phyloP scores from a whole-genome alignment of 2,113 vertebrate species.

The Erythrolamprus reginae region DNA sequence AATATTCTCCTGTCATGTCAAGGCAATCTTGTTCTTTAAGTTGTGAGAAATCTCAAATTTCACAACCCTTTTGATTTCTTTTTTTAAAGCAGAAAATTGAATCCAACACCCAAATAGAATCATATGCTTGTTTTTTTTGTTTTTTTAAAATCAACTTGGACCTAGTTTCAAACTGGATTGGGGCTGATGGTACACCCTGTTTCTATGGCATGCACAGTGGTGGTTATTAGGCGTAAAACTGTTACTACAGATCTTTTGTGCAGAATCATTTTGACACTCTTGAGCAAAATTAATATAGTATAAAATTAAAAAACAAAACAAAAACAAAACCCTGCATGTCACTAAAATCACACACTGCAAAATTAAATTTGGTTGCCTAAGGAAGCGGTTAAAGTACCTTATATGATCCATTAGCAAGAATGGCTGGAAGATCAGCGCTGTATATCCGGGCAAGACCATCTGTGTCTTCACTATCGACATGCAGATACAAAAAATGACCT shows the following conservation, averaged over 20 bases:
- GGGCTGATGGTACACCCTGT: background rate
- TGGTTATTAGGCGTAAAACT: background rate
- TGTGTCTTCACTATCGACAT: constrained; percentile 58
- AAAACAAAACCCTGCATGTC: background rate
- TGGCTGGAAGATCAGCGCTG: constrained; percentile 70
- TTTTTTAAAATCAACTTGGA: background rate
- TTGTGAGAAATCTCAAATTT: background rate
- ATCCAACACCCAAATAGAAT: background rate
- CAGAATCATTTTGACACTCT: background rate
- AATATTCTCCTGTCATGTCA: background rate
- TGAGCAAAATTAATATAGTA: background rate
- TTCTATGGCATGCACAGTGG: background rate
- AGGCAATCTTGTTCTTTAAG: background rate
- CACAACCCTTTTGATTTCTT: background rate
- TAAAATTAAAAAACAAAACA: background rate
- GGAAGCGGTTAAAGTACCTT: constrained; percentile 64
- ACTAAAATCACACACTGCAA: background rate
- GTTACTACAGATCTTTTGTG: background rate
- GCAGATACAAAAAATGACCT: constrained; percentile 82
- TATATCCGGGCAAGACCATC: constrained; percentile 58
- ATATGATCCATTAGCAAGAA: constrained; percentile 62
- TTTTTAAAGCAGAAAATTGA: background rate
- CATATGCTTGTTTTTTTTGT: background rate
- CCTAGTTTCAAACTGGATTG: background rate
- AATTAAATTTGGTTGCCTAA: background rate